Base-by-base conservation (phyloP, 2,113 vertebrate species). In the Cryptoleucopteryx plumbea region DNA sequence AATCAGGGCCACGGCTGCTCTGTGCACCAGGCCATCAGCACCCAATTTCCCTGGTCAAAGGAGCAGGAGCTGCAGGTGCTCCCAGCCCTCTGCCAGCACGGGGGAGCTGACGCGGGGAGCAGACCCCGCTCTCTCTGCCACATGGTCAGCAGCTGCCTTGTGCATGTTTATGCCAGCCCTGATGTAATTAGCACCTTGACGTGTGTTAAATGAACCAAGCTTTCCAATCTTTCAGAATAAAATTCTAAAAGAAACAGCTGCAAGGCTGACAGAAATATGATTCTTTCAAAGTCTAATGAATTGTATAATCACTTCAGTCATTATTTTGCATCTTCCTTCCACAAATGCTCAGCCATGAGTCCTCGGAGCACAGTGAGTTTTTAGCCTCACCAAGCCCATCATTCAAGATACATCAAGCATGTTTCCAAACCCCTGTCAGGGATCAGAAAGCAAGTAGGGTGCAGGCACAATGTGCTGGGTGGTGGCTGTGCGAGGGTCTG, bases 201-300 rank as follows among this genome's bases (percentile, higher is more conserved):
- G 9, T 53, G 83, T 67, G 91, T 62, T 94, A 94, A 97, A 91
- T 61, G 88, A 96, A 84, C 81, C 73, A 94, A 93, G 91, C 66
- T 52, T 89, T 87, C 86, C 88, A 59, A 67, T 86, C 88, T 82
- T 96, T 82, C 86, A 67, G 86, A 87, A 63, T 29, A 85, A 93
- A 97, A 85, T 73, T 89, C 94, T 38, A 26, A 86, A 84, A 94
- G 90, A 93, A 95, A 88, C 94, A 97, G 96, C 95, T 97, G 95
- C 20, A 1, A 87, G 86, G 81, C 86, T 94, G 94, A 91, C 95
- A 96, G 92, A 94, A 95, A 93, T 94, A 95, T 67, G 94, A 89
- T 91, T 92, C 95, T 82, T 94, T 72, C 91, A 31, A 94, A 94
- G 68, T 43, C 94, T 91, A 96, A 96, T 91, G 94, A 94, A 92